Evolutionary conservation across 2,113 vertebrate species (phyloP), one percentile per base, ranked within the genome.

Genomic region (Toxotes jaculatrix): DNA sequence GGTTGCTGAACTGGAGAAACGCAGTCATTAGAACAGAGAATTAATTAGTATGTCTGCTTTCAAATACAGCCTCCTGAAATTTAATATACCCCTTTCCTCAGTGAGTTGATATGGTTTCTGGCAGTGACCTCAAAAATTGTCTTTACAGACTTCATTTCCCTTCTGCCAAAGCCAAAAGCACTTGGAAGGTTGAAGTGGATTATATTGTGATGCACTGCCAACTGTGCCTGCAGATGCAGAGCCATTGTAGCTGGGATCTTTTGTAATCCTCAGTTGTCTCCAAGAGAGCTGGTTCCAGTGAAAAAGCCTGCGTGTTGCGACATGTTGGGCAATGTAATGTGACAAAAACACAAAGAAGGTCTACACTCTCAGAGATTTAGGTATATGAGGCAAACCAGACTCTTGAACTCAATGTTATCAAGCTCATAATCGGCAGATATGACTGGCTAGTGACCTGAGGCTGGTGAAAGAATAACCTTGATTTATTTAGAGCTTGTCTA

Each of bases 61-160:
- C 64, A 43, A 87, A 68, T 53, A 69, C 83, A 80, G 19, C 70
- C 45, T 67, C 40, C 27, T 34, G 73, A n/a, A 86, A 71, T 80
- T 78, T 63, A 72, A 80, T 85, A 69, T 71, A 40, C 51, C 70
- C 60, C 61, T 42, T 27, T 38, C 70, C 42, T 84, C 74, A 69
- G 81, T 76, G 80, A 65, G 65, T 73, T 60, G 67, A 84, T 83
- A 78, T 31, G 60, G 59, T 75, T 61, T 64, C 67, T 85, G 72
- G 83, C 43, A 0, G 42, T 69, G 45, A 83, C 57, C 63, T 78
- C 38, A 66, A 64, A 67, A 63, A 19, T 60, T 56, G 59, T 83
- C 80, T 68, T 80, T 55, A 67, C 55, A 82, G 57, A 83, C 55
- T 79, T 82, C n/a, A 84, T 82, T 89, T 84, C 43, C 63, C 75